Evolutionary conservation across 2,113 vertebrate species (phyloP).

Genomic region (Antechinus flavipes): DNA sequence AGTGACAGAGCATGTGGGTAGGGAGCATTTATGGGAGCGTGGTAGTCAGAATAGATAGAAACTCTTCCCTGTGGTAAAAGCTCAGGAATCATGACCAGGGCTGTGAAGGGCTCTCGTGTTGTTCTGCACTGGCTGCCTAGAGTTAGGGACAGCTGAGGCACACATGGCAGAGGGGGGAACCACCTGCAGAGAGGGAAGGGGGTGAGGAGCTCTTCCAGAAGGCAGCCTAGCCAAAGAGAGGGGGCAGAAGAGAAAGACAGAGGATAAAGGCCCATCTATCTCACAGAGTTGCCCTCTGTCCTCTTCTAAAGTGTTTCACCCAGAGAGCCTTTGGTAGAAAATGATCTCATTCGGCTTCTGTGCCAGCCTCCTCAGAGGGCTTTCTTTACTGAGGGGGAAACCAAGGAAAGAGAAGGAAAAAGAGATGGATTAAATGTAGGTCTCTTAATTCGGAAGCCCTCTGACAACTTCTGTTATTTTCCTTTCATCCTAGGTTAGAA

Average conservation of each 20-base stretch:
- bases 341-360: neutral
- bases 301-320: conserved; percentile 3
- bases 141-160: conserved; percentile 4
- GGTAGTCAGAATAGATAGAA: neutral
- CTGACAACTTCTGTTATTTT: neutral
- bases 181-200: conserved; percentile 49
- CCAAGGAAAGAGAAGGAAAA: conserved; percentile 32
- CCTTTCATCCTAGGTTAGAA: neutral
- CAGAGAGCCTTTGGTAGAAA: neutral
- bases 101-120: neutral
- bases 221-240: conserved; percentile 27
- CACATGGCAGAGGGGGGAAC: neutral
- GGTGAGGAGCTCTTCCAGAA: conserved; percentile 48
- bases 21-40: neutral
- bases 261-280: conserved; percentile 37
- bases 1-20: neutral
- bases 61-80: neutral
- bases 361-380: conserved; percentile 13
- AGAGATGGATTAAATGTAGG: neutral
- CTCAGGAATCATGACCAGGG: neutral
- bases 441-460: too few species aligned
- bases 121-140: neutral
- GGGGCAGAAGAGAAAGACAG: neutral
- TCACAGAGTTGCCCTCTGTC: conserved; percentile 47
- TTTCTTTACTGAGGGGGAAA: conserved; percentile 46